Base-by-base conservation (phyloP, 2,888 invertebrate species). In the Phanerotoma sp. region DNA sequence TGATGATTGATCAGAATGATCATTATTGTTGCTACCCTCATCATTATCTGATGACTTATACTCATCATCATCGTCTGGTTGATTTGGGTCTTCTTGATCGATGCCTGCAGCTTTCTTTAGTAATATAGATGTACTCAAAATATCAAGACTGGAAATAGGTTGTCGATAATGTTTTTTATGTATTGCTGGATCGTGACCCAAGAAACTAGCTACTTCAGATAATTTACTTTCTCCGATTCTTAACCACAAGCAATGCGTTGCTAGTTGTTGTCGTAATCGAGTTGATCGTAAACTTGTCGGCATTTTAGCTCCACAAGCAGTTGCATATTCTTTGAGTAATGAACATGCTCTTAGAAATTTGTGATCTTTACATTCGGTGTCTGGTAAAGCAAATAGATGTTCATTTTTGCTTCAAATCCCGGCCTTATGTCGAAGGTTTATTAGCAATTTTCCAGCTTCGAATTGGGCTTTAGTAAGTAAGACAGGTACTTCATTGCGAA, bases 161-260 rank as follows among this genome's bases (percentile, higher is more conserved):
- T 63, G 60, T n/a, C 64, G 52, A 33, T 67, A 64, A 40, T 56
- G 47, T 13, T 62, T 52, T 37, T 58, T 60, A 22, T 66, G 65
- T 33, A 66, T 64, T 41, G 62, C 60, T n/a, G 62, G 59, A 10
- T 57, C 49, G 33, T 68, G 64, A n/a, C 66, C 66, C 58, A 68
- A 53, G 46, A 63, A 66, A 21, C 57, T 62, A 7, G 62, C 62
- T 21, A 67, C 33, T 38, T 67, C 60, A 4, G 55, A 51, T 3
- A 67, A 58, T 52, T 65, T 55, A 44, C 51, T 44, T 13, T 64
- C 62, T 2, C 40, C 33, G 7, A 63, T 42, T 30, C 60, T 51
- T 1, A 59, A 49, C 6, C 38, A 13, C 16, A 63, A 47, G 22
- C 58, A 65, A 4, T 54, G 49, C 7, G 62, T 63, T 5, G 63